phyloP scores from a whole-genome alignment of 1,140 invertebrate species.

The Meteorus sp. region DNA sequence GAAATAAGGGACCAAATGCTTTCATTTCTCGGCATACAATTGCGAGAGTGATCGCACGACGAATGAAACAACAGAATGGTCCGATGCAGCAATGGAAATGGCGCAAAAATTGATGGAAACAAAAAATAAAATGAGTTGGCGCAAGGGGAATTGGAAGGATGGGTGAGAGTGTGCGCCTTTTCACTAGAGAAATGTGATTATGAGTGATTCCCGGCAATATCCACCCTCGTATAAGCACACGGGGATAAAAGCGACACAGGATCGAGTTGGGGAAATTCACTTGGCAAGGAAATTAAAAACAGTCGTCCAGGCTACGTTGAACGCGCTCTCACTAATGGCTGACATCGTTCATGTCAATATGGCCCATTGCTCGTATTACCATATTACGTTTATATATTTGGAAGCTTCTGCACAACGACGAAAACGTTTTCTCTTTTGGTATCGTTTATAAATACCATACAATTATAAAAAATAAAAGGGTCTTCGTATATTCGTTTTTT shows the following conservation, averaged over 20 bases:
- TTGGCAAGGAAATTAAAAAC: constrained; percentile 60
- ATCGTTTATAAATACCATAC: constrained; percentile 59
- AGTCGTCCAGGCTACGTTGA: constrained; percentile 44
- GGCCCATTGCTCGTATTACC: constrained; percentile 60
- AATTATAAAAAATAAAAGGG: constrained; percentile 49
- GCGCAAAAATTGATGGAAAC: constrained; percentile 24
- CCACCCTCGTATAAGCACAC: constrained; percentile 39
- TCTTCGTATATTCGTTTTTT: not conserved
- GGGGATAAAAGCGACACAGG: not conserved
- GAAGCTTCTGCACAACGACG: not conserved
- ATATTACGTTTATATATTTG: constrained; percentile 50
- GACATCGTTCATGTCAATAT: constrained; percentile 61
- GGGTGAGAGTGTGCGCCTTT: not conserved
- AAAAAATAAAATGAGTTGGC: constrained; percentile 26
- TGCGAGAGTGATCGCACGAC: not conserved
- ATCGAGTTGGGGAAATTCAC: constrained; percentile 50
- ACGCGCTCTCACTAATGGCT: constrained; percentile 53
- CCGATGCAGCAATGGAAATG: not conserved
- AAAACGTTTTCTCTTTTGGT: constrained; percentile 26
- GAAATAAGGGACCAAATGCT: constrained; percentile 20
- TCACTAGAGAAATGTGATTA: constrained; percentile 49
- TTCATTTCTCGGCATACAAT: constrained; percentile 18
- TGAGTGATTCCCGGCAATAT: constrained; percentile 59
- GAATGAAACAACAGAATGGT: constrained; percentile 17
- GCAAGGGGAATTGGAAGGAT: constrained; percentile 7